phyloP scores from a whole-genome alignment of 2,888 invertebrate species.

The Philonicus albiceps region DNA sequence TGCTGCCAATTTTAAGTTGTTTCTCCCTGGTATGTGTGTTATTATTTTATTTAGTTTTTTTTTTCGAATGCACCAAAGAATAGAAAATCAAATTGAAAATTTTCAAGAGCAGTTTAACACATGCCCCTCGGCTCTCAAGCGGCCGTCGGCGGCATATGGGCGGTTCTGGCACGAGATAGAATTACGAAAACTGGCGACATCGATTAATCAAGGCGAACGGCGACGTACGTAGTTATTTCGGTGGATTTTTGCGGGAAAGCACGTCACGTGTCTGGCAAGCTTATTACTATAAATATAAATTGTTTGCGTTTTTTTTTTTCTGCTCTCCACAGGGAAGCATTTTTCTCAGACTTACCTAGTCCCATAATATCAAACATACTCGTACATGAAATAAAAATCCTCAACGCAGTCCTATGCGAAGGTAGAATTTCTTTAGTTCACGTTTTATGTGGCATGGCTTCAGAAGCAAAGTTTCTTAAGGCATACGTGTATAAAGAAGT shows the following conservation, averaged over 20 bases:
- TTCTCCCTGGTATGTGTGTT: background rate
- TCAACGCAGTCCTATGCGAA: background rate
- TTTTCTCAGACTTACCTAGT: background rate
- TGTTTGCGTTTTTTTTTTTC: background rate
- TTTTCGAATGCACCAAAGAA: background rate
- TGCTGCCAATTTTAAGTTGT: background rate
- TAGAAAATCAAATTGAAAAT: background rate
- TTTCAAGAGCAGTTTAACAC: background rate
- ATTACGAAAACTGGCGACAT: background rate
- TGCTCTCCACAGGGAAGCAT: background rate
- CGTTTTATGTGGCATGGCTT: background rate
- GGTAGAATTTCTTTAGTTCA: background rate
- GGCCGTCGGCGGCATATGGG: background rate
- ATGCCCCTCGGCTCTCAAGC: background rate
- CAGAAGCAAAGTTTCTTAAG: background rate
- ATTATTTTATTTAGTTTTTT: background rate
- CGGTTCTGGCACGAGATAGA: background rate
- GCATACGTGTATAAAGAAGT: background rate
- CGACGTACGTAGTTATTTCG: background rate
- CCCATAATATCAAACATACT: background rate
- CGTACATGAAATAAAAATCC: background rate
- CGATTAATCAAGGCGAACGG: background rate
- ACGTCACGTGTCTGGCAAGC: background rate
- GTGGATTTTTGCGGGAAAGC: background rate
- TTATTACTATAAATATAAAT: background rate